These are phyloP conservation scores for Exaiptasia diaphana DNA, from an alignment of 64 coral and sea anemone genomes.

Conservation along the genomic window DNA sequence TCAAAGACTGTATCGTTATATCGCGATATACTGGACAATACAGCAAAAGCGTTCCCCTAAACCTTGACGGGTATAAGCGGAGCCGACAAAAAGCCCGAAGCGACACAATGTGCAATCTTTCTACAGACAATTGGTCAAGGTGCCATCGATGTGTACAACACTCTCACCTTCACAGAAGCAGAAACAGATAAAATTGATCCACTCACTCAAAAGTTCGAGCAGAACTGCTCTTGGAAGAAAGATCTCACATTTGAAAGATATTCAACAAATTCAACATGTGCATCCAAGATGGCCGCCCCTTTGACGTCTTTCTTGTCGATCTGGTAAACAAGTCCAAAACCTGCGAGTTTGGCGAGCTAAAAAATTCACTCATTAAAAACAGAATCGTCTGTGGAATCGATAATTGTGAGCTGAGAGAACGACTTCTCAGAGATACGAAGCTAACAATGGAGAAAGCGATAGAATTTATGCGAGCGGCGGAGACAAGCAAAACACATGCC, in stretches of 20 bases:
- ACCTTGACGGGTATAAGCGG: too few species aligned
- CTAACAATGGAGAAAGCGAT: conserved; percentile 59
- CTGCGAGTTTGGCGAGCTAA: conserved; percentile 8
- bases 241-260: conserved; percentile 77
- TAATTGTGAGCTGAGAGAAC: conserved; percentile 39
- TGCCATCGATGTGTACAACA: conserved; percentile 55
- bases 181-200: conserved; percentile 56
- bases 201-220: conserved; percentile 53
- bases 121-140: conserved; percentile 70
- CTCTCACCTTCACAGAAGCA: conserved; percentile 40
- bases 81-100: conserved; percentile 34
- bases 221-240: conserved; percentile 61
- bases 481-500: conserved; percentile 63
- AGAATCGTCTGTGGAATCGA: conserved; percentile 27
- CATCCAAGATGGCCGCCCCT: conserved; percentile 52
- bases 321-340: background rate
- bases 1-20: too few species aligned
- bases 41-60: too few species aligned
- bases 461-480: conserved; percentile 48
- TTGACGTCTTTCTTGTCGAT: conserved; percentile 27
- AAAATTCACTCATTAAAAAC: background rate
- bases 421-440: conserved; percentile 40
- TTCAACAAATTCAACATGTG: conserved; percentile 50
- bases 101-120: conserved; percentile 58
- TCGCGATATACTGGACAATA: too few species aligned